Percentiles rank a stretch among this genome's conserved stretches.
These are phyloP conservation scores for Neosilurus mollespiculum DNA, from an alignment of 2,797 vertebrate species.

Conservation along the genomic window DNA sequence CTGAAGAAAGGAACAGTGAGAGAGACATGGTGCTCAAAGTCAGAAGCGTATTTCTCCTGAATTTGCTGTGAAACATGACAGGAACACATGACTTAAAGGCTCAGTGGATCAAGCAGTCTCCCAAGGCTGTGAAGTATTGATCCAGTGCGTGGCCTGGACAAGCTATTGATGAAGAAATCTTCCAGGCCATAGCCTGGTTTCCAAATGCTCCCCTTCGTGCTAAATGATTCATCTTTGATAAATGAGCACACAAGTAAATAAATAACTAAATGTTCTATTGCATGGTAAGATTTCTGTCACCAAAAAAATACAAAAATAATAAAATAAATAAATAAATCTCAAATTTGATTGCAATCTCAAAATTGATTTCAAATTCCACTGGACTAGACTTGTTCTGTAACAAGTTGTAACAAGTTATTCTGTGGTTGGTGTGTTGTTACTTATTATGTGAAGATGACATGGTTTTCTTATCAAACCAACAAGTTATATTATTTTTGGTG, in stretches of 20 bases:
- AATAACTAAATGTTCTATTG: neutral
- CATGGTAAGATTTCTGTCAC: too few relatives aligned
- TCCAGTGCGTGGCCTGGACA: constrained; percentile 31
- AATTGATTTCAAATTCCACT: neutral
- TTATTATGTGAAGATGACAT: neutral
- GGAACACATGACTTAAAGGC: constrained; percentile 42
- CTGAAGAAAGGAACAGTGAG: neutral
- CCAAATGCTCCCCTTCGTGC: neutral
- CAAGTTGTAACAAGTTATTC: neutral
- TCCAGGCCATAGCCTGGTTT: constrained; percentile 40
- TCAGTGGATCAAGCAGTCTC: constrained; percentile 22
- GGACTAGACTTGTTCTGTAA: neutral
- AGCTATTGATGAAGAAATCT: constrained; percentile 44
- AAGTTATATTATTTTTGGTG: neutral
- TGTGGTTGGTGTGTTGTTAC: neutral
- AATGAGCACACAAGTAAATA: constrained; percentile 18
- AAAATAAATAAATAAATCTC: too few relatives aligned
- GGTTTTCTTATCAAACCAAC: neutral
- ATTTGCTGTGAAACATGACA: constrained; percentile 34
- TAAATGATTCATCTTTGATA: constrained; percentile 11
- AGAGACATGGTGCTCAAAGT: constrained; percentile 12
- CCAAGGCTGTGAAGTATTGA: constrained; percentile 39
- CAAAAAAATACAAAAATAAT: neutral
- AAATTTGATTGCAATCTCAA: too few relatives aligned
- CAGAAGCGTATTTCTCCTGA: constrained; percentile 14